Percentiles rank a stretch among this genome's conserved stretches.
phyloP scores from a whole-genome alignment of 1,140 invertebrate species.

The Octopus sinensis region DNA sequence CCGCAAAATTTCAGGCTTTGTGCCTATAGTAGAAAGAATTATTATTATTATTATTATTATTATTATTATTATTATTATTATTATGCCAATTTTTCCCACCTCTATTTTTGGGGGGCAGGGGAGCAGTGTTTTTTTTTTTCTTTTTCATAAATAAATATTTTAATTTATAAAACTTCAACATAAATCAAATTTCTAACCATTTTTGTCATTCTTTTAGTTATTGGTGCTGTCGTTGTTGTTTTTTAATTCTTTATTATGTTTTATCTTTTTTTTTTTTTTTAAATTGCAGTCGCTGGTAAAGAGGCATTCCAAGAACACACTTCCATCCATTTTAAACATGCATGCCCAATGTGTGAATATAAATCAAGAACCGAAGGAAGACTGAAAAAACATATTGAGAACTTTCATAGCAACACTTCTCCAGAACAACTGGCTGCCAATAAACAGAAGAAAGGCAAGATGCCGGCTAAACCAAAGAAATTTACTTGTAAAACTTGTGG shows the following conservation, averaged over 20 bases:
- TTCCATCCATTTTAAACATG: conserved; percentile 60
- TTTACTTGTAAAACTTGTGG: conserved; percentile 92
- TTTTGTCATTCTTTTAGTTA: neutral
- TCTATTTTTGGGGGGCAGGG: too few species aligned
- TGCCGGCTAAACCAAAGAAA: conserved; percentile 64
- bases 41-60: too few species aligned
- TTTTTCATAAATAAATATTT: too few species aligned
- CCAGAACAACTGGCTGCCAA: conserved; percentile 78
- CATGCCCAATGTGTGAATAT: conserved; percentile 63
- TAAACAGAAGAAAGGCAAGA: conserved; percentile 54
- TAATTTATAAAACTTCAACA: too few species aligned
- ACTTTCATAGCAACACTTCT: conserved; percentile 63
- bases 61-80: too few species aligned
- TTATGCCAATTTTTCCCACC: too few species aligned
- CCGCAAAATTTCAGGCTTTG: too few species aligned
- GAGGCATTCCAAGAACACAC: conserved; percentile 60
- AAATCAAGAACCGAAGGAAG: conserved; percentile 63
- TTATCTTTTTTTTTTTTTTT: neutral
- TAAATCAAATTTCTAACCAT: neutral
- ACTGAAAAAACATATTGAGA: conserved; percentile 64
- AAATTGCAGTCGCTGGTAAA: conserved; percentile 40
- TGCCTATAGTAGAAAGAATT: too few species aligned
- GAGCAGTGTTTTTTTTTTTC: too few species aligned
- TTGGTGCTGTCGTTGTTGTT: neutral
- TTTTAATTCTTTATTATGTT: neutral